phyloP scores from a whole-genome alignment of 2,888 invertebrate genomes.

The Lamellibrachia columna region DNA sequence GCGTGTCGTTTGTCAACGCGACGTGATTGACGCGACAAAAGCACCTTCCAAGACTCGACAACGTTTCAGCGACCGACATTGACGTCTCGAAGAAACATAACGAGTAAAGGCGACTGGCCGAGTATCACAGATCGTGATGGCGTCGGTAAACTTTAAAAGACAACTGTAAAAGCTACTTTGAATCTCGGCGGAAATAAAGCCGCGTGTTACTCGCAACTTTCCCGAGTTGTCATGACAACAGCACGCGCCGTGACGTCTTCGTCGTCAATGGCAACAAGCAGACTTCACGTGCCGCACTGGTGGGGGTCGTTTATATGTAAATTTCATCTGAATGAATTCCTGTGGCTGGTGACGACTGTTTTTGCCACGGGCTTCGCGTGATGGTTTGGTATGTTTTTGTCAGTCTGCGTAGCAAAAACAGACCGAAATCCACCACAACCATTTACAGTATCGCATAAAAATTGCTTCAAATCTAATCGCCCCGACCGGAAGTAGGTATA shows the following conservation, averaged over 20 bases:
- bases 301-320: conserved; percentile 10
- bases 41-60: not conserved
- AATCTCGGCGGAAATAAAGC: not conserved
- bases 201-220: not conserved
- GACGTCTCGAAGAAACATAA: not conserved
- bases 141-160: not conserved
- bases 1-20: conserved; percentile 12
- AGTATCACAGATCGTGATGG: not conserved
- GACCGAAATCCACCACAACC: not conserved
- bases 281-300: not conserved
- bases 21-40: not conserved
- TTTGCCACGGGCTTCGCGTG: not conserved
- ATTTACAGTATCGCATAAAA: not conserved
- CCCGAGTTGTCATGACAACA: not conserved
- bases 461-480: not conserved
- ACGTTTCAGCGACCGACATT: not conserved
- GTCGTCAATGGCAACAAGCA: not conserved
- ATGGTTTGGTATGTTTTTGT: not conserved
- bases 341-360: conserved; percentile 5
- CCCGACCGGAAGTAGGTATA: not conserved
- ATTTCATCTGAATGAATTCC: conserved; percentile 4
- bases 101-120: not conserved
- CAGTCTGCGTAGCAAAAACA: not conserved
- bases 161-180: not conserved
- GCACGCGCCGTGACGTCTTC: not conserved